A percentile compares a stretch with the other conserved stretches of the same genome.
Evolutionary conservation across 2,888 invertebrate genomes (phyloP).

Genomic region (Ectobius pallidus): DNA sequence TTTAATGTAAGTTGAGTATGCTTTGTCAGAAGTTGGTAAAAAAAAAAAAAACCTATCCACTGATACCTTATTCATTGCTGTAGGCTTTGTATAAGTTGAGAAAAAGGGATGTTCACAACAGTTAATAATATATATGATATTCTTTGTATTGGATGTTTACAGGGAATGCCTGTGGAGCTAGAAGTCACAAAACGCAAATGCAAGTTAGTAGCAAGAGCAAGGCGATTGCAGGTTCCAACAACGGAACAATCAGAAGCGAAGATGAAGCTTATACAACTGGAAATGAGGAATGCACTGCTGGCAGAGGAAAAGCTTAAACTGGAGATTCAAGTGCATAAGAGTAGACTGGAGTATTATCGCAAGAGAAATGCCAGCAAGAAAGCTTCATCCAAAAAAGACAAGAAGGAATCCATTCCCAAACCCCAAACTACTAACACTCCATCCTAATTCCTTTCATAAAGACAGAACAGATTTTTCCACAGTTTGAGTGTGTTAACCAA

Average conservation of each 20-base stretch:
- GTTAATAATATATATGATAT: no score
- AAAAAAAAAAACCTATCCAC: no score
- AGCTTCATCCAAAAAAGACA: neutral
- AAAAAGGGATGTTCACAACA: no score
- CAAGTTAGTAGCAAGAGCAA: neutral
- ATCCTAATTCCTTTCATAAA: no score
- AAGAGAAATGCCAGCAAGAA: neutral
- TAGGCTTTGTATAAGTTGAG: no score
- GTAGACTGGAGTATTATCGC: neutral
- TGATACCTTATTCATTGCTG: no score
- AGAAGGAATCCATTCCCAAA: neutral
- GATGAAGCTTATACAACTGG: neutral
- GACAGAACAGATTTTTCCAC: no score
- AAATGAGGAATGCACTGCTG: constrained; percentile 3
- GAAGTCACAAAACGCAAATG: constrained; percentile 20
- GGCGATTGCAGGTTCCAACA: neutral
- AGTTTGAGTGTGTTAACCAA: no score
- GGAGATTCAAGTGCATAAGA: constrained; percentile 10
- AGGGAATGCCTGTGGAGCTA: neutral
- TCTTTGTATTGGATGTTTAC: no score
- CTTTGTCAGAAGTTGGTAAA: no score
- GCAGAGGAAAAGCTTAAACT: constrained; percentile 14
- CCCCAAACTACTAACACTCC: no score
- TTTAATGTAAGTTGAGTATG: no score
- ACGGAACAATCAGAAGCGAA: neutral